phyloP scores from a whole-genome alignment of 2,113 vertebrate genomes.

The Calidris pygmaea region DNA sequence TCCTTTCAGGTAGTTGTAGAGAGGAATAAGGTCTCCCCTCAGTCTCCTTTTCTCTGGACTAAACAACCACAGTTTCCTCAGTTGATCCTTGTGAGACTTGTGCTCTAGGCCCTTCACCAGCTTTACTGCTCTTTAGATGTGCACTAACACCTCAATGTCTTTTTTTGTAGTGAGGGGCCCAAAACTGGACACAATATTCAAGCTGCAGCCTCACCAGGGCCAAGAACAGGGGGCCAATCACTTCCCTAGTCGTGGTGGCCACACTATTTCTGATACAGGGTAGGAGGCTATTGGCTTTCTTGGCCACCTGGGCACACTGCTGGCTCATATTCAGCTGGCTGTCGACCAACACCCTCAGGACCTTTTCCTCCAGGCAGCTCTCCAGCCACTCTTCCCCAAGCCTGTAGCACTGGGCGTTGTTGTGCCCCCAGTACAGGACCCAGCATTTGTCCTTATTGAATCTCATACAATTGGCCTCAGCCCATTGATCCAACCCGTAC shows the following conservation, averaged over 20 bases:
- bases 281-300: background rate
- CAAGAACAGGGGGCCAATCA: fast-evolving
- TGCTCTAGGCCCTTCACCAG: background rate
- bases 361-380: background rate
- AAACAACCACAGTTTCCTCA: background rate
- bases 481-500: background rate
- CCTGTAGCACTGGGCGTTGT: background rate
- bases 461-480: no score
- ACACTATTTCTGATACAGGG: background rate
- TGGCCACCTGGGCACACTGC: background rate
- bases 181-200: background rate
- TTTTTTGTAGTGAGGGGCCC: background rate
- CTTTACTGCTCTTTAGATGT: background rate
- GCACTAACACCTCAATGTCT: background rate
- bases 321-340: background rate
- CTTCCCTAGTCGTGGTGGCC: background rate
- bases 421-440: no score
- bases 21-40: no score
- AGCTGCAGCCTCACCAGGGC: background rate
- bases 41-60: background rate
- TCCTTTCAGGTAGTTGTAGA: background rate
- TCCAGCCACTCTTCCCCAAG: background rate
- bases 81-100: background rate
- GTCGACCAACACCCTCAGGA: background rate
- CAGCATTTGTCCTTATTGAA: no score